Percentiles rank a stretch among this genome's conserved stretches.
Conservation (phyloP, 2,888 invertebrate genomes). For the Aleiodes alternator region DNA sequence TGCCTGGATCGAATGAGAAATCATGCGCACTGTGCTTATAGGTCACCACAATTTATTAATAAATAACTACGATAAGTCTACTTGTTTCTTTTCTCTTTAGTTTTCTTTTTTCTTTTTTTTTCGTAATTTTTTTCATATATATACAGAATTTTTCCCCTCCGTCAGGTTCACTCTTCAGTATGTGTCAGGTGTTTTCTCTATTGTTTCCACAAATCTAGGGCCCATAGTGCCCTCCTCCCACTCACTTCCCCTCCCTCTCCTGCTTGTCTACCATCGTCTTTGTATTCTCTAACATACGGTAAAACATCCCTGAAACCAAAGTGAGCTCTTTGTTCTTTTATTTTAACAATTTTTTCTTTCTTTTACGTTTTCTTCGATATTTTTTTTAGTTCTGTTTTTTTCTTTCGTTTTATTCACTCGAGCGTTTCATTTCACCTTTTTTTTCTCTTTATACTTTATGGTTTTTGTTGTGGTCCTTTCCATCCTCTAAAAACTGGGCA, state of each 20-base stretch:
- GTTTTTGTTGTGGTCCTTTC: too few species aligned
- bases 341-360: conserved; percentile 10
- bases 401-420: neutral
- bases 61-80: conserved; percentile 36
- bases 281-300: neutral
- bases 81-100: conserved; percentile 1
- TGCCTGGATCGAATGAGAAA: conserved; percentile 44
- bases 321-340: conserved; percentile 15
- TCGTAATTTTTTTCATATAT: conserved; percentile 23
- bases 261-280: neutral
- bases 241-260: neutral
- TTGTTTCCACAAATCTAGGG: too few species aligned
- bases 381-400: neutral
- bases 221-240: too few species aligned
- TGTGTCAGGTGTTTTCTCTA: too few species aligned
- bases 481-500: too few species aligned
- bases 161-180: neutral
- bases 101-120: conserved; percentile 32
- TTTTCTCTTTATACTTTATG: too few species aligned
- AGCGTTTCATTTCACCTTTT: too few species aligned
- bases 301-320: conserved; percentile 11
- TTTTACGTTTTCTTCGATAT: neutral
- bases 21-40: conserved; percentile 47
- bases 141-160: conserved; percentile 29
- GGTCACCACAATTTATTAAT: conserved; percentile 42